A percentile compares a stretch with the other conserved stretches of the same genome.
phyloP scores from a whole-genome alignment of 2,797 vertebrate species.

The Sebastes steindachneri region DNA sequence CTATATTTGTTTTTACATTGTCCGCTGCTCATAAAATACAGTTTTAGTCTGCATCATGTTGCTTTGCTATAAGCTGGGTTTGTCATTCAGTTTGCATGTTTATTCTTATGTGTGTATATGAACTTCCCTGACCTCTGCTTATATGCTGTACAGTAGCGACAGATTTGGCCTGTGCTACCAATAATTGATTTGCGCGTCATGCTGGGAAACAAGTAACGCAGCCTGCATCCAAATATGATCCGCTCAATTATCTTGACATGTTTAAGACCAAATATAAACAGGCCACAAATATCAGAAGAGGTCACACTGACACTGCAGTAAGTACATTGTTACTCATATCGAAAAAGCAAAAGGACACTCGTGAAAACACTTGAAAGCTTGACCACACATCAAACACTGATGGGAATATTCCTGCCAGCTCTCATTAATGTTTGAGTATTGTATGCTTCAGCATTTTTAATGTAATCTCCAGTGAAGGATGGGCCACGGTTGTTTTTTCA shows the following conservation, averaged over 20 bases:
- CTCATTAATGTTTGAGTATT: conserved; percentile 30
- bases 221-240: conserved; percentile 64
- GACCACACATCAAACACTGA: conserved; percentile 42
- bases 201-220: conserved; percentile 54
- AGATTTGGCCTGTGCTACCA: conserved; percentile 33
- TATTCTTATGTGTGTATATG: not conserved
- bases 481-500: conserved; percentile 28
- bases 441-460: conserved; percentile 27
- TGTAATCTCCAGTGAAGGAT: conserved; percentile 27
- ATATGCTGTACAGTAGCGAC: conserved; percentile 23
- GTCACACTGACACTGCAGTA: conserved; percentile 68
- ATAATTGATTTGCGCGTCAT: conserved; percentile 63
- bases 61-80: conserved; percentile 13
- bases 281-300: conserved; percentile 70
- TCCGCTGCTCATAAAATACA: not conserved
- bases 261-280: conserved; percentile 75
- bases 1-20: not conserved
- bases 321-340: conserved; percentile 66
- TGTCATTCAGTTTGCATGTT: conserved; percentile 38
- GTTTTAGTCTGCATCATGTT: not conserved
- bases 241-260: conserved; percentile 75
- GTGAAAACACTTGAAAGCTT: conserved; percentile 42
- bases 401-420: conserved; percentile 17
- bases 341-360: conserved; percentile 57
- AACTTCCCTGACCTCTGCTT: conserved; percentile 44